Evolutionary conservation across 30 jellyfish, hydroid and myxozoan genomes (phyloP).

Genomic region (Chironex yamaguchii): DNA sequence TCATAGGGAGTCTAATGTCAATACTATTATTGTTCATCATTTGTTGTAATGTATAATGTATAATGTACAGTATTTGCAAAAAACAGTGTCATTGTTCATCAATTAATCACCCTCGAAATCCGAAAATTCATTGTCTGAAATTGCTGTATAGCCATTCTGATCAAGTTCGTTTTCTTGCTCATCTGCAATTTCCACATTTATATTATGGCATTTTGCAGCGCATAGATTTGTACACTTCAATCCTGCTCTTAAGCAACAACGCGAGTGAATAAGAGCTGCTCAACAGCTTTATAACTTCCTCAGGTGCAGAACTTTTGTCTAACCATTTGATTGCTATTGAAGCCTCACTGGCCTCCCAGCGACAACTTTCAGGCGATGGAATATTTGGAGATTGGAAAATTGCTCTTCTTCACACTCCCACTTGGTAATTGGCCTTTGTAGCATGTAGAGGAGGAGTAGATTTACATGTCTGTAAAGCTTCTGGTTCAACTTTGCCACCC

Average conservation of each 20-base stretch:
- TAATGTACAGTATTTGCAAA: no score
- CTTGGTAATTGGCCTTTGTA: conserved; percentile 60
- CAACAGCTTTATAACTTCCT: conserved; percentile 16
- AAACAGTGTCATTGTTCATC: no score
- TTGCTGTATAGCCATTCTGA: no score
- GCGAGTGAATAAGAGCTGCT: conserved; percentile 4
- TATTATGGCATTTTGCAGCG: neutral
- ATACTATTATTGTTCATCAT: no score
- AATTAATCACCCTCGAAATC: conserved; percentile 42
- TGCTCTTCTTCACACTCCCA: conserved; percentile 57
- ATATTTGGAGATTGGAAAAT: conserved; percentile 34
- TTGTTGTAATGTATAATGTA: no score
- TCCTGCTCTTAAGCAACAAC: conserved; percentile 46
- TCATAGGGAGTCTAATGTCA: no score
- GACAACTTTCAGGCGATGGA: conserved; percentile 60
- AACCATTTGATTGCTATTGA: conserved; percentile 48
- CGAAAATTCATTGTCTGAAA: conserved; percentile 19
- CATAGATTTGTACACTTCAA: conserved; percentile 1
- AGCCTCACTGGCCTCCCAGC: conserved; percentile 53
- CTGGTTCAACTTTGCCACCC: conserved; percentile 58
- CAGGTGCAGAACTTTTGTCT: conserved; percentile 41
- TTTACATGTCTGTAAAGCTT: conserved; percentile 26
- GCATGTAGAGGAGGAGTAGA: conserved; percentile 3
- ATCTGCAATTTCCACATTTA: neutral
- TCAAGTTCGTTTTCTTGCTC: no score